These are phyloP conservation scores for Zosterops hypoxanthus DNA, from an alignment of 2,113 vertebrate species.

Conservation along the genomic window DNA sequence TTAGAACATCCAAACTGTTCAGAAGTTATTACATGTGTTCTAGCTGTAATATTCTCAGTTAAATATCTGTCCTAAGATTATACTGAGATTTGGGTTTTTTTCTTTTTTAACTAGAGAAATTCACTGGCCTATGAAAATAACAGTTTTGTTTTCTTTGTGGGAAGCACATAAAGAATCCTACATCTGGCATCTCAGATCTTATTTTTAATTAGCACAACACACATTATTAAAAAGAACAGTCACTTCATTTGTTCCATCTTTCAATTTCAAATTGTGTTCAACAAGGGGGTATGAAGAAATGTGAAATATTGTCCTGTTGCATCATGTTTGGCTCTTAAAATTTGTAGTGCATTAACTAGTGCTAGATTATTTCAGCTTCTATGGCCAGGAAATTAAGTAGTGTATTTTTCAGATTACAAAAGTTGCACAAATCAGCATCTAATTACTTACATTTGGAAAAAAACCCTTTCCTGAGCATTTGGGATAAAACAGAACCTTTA, in stretches of 20 bases:
- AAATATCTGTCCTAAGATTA: not conserved
- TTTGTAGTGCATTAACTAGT: not conserved
- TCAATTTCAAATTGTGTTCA: constrained; percentile 17
- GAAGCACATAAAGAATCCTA: not conserved
- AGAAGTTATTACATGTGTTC: not conserved
- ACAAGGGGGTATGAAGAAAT: not conserved
- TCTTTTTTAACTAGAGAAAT: not conserved
- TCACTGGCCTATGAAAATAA: not conserved
- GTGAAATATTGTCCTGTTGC: not conserved
- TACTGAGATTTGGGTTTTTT: not conserved
- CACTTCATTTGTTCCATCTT: not conserved
- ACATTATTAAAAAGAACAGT: not conserved
- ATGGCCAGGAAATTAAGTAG: not conserved
- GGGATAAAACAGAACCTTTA: not conserved
- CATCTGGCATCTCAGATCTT: not conserved
- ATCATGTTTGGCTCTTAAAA: not conserved
- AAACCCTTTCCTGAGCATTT: not conserved
- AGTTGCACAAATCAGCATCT: not conserved
- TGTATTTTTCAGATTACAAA: not conserved
- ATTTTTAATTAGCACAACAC: constrained; percentile 10
- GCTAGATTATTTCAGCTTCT: not conserved
- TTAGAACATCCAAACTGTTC: not conserved
- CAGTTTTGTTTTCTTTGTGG: not conserved
- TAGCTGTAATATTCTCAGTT: not conserved
- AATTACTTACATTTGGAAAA: not conserved